Evolutionary conservation across 2,113 vertebrate genomes (phyloP).

Genomic region (Xenopus laevis): DNA sequence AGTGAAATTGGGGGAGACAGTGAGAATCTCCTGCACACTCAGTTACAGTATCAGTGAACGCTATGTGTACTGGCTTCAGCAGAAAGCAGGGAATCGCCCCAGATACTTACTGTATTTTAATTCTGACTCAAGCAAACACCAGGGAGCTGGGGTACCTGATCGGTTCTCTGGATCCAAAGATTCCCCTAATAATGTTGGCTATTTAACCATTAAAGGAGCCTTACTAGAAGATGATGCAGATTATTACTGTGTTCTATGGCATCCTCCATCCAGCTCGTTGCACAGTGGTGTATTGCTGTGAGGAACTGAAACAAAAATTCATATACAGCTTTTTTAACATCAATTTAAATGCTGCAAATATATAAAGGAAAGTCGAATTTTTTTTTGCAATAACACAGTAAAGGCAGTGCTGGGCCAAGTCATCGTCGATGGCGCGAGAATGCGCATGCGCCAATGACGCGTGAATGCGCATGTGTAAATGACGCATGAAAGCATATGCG

Average conservation of each 20-base stretch:
- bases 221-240: conserved; percentile 40
- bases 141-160: conserved; percentile 12
- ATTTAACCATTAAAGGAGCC: conserved; percentile 24
- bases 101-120: neutral
- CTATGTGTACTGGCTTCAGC: conserved; percentile 25
- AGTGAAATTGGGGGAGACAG: accelerated
- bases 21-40: neutral
- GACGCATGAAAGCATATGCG: no score
- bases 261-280: neutral
- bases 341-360: no score
- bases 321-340: no score
- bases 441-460: no score
- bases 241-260: conserved; percentile 11
- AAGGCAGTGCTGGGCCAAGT: no score
- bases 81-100: neutral
- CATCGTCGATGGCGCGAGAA: no score
- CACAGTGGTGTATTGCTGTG: neutral
- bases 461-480: no score
- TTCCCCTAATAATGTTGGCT: conserved; percentile 10
- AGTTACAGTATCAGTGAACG: neutral
- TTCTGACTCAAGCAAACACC: neutral
- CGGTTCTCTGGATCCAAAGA: conserved; percentile 34
- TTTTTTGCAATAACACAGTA: no score
- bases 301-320: conserved; percentile 17
- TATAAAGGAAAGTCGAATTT: no score